Evolutionary conservation across 2,797 vertebrate species (phyloP).

Genomic region (Meriones psammophilus): DNA sequence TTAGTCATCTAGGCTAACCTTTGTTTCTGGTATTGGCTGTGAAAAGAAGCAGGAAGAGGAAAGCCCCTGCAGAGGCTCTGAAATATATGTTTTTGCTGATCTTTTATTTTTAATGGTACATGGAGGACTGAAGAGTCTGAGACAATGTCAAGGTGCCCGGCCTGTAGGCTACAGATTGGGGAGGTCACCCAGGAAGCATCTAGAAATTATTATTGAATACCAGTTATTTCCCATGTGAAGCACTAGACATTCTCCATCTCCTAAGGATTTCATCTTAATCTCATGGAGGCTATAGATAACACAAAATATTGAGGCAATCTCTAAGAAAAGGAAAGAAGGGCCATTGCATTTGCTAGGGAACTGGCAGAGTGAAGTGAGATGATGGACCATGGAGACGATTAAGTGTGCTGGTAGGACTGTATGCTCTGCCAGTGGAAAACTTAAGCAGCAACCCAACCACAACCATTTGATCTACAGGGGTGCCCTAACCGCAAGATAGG

Average conservation of each 20-base stretch:
- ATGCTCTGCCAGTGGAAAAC: not conserved
- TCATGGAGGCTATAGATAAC: not conserved
- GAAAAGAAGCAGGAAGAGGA: not conserved
- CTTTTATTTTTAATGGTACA: not conserved
- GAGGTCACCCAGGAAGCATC: not conserved
- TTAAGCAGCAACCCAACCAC: no score
- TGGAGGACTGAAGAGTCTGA: not conserved
- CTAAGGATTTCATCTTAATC: not conserved
- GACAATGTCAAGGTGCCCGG: not conserved
- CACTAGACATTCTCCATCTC: not conserved
- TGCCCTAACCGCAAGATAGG: not conserved
- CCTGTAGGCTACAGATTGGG: not conserved
- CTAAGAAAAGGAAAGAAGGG: not conserved
- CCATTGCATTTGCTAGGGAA: not conserved
- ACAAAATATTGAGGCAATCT: not conserved
- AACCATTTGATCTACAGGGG: not conserved
- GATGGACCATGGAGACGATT: not conserved
- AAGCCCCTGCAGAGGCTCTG: not conserved
- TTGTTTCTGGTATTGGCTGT: not conserved
- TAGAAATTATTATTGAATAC: not conserved
- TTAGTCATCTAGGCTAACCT: not conserved
- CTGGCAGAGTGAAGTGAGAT: not conserved
- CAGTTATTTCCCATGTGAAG: not conserved
- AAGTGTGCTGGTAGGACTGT: not conserved
- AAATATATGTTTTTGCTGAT: not conserved